Base-by-base conservation (phyloP, 2,797 vertebrate species). In the Periparus ater region DNA sequence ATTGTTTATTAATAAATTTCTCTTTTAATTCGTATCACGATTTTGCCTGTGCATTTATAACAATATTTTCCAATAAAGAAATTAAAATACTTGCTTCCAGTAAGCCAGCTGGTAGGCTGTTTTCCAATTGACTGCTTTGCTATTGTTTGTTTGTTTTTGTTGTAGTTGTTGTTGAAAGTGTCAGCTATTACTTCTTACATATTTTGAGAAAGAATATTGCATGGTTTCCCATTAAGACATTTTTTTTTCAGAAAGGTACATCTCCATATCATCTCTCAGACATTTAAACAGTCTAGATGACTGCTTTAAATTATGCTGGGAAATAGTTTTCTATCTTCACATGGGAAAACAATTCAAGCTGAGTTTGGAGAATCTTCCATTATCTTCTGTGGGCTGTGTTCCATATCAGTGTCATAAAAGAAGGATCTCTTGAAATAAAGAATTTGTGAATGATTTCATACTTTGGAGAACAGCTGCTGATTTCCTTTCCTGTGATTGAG, bases 361-460 rank as follows among this genome's bases (percentile, higher is more conserved):
- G 10, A 7, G 11, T 17, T 68, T 68, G 30, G 29, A 68, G 29
- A 78, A 58, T 47, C 21, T 75, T 62, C 15, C 7, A 1, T 38
- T 20, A 11, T 67, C 20, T 74, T 76, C 32, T 60, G 11, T 25
- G 14, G 13, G 5, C 12, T 3, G 1, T 40, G 32, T 3, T 36
- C 21, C 0, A 3, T 63, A 23, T 40, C 17, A 54, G 5, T n/a
- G 18, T 27, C 9, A 48, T 50, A 19, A 40, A 21, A 55, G 45
- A 57, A n/a, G 18, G 17, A 85, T 94, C 47, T 85, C 17, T 61
- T 85, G 32, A 77, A 44, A 65, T 16, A 61, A 74, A n/a, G 55
- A 17, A 7, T 89, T 90, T 94, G 34, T 32, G 76, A 95, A 94
- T 81, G 53, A 74, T 65, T 84, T n/a, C 57, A 61, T 88, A 53